These are phyloP conservation scores for Malurus alboscapulatus DNA, from an alignment of 2,113 vertebrate genomes.

Conservation along the genomic window DNA sequence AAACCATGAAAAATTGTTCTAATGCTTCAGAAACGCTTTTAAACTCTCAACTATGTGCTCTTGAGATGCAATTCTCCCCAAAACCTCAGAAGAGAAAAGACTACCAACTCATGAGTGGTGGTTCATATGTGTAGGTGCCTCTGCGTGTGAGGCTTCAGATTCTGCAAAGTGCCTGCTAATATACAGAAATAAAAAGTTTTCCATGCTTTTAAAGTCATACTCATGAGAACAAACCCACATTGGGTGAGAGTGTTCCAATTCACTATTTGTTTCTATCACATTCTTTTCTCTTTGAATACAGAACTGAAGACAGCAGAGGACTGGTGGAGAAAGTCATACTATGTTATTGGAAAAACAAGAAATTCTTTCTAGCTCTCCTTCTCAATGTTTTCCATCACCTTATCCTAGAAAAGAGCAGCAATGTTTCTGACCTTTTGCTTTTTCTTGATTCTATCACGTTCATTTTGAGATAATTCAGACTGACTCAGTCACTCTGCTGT, in stretches of 20 bases:
- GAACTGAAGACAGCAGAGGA: not conserved
- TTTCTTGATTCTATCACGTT: not conserved
- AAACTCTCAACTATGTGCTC: not conserved
- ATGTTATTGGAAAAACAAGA: not conserved
- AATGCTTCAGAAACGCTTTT: not conserved
- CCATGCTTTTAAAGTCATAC: not conserved
- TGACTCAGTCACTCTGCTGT: slow-evolving; percentile 3
- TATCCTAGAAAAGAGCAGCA: not conserved
- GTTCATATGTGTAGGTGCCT: not conserved
- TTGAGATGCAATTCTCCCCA: not conserved
- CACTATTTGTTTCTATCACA: not conserved
- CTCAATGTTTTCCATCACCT: not conserved
- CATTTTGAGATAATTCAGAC: slow-evolving; percentile 37
- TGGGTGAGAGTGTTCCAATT: not conserved
- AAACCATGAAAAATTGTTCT: not conserved
- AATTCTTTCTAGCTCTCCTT: not conserved
- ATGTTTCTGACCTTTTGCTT: not conserved
- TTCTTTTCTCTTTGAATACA: not conserved
- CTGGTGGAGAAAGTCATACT: not conserved
- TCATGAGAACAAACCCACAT: not conserved
- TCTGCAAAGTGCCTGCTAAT: not conserved
- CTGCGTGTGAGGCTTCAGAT: not conserved
- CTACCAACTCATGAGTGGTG: not conserved
- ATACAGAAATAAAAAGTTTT: not conserved
- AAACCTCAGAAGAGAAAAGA: not conserved